Evolutionary conservation across 2,113 vertebrate genomes (phyloP).

Genomic region (Martes martes): DNA sequence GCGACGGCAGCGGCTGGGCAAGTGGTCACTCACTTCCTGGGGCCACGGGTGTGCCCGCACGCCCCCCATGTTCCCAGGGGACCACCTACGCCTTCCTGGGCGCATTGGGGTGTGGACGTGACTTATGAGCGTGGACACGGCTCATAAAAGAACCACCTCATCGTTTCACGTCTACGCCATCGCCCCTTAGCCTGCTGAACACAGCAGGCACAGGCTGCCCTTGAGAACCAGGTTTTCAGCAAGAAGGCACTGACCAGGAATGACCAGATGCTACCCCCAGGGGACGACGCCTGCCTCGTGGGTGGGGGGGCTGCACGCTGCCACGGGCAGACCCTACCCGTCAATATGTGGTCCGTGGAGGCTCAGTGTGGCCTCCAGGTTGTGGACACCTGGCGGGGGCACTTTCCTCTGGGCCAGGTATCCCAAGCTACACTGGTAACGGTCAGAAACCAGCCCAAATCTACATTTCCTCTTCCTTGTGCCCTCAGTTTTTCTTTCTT

Average conservation of each 20-base stretch:
- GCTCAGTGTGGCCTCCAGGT: not conserved
- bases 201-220: not conserved
- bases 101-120: not conserved
- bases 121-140: not conserved
- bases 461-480: no score
- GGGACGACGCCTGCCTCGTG: not conserved
- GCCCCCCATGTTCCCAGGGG: not conserved
- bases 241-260: not conserved
- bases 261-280: not conserved
- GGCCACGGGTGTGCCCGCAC: not conserved
- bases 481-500: not conserved
- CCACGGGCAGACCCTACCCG: not conserved
- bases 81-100: not conserved
- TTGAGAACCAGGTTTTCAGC: not conserved
- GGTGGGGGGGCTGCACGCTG: not conserved
- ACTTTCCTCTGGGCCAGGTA: no score
- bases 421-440: fast-evolving
- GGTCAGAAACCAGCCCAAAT: not conserved
- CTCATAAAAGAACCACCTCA: not conserved
- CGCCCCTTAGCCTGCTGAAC: not conserved
- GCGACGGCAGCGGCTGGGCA: fast-evolving
- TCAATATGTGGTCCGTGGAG: not conserved
- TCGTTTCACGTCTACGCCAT: not conserved
- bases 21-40: not conserved
- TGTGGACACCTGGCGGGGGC: not conserved